Evolutionary conservation across 2,797 vertebrate genomes (phyloP).

Genomic region (Champsocephalus gunnari): DNA sequence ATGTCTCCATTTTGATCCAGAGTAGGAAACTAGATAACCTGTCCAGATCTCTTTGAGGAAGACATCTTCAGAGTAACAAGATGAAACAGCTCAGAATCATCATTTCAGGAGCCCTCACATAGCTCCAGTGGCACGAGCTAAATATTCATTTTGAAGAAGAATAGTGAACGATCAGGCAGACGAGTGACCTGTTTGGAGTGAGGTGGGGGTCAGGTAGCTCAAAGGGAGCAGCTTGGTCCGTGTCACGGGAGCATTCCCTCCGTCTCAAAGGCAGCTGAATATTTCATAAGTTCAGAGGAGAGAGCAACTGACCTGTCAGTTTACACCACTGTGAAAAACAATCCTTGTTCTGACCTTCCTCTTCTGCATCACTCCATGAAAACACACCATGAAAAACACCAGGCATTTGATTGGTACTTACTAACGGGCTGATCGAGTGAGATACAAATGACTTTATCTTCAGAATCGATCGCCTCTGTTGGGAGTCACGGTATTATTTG

Average conservation of each 20-base stretch:
- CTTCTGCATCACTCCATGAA: constrained; percentile 13
- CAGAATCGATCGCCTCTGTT: constrained; percentile 50
- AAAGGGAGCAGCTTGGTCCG: constrained; percentile 56
- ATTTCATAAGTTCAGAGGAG: constrained; percentile 70
- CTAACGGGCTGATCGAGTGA: constrained; percentile 23
- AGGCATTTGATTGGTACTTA: neutral
- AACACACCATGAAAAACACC: neutral
- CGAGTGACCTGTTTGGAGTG: constrained; percentile 44
- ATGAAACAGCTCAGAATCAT: constrained; percentile 30
- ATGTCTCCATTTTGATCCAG: constrained; percentile 54
- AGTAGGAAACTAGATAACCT: constrained; percentile 39
- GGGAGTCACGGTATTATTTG: constrained; percentile 39
- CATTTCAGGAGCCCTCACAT: constrained; percentile 7
- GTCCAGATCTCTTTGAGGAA: constrained; percentile 27
- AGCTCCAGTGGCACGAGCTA: constrained; percentile 9
- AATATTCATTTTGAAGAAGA: constrained; percentile 45
- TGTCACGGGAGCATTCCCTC: constrained; percentile 63
- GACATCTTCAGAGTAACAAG: constrained; percentile 26
- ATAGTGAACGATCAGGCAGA: constrained; percentile 45
- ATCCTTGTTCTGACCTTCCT: constrained; percentile 15
- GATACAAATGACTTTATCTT: constrained; percentile 52
- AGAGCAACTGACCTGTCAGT: constrained; percentile 47
- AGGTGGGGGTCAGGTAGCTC: constrained; percentile 59
- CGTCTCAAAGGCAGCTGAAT: constrained; percentile 66
- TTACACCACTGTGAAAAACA: neutral